A percentile compares a stretch with the other conserved stretches of the same genome.
Evolutionary conservation across 2,113 vertebrate genomes (phyloP).

Genomic region (Tauraco erythrolophus): DNA sequence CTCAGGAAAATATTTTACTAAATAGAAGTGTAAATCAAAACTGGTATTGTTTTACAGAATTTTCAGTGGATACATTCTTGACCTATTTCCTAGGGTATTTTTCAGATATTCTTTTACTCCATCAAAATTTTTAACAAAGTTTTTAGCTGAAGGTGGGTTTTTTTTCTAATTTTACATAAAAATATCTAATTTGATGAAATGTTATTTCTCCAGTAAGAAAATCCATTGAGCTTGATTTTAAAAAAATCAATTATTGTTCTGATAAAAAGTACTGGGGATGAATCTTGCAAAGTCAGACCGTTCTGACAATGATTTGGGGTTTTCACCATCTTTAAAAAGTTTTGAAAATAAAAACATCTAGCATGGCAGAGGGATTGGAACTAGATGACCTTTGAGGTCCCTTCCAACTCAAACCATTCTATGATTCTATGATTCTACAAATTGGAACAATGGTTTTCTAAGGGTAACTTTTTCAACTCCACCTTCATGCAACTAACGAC

Average conservation of each 20-base stretch:
- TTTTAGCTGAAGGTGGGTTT: not conserved
- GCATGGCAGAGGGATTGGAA: too few relatives aligned
- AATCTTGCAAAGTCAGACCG: not conserved
- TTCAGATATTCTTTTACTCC: not conserved
- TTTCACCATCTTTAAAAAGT: not conserved
- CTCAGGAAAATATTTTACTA: not conserved
- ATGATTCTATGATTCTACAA: not conserved
- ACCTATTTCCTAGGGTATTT: not conserved
- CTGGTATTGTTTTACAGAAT: not conserved
- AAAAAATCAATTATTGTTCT: not conserved
- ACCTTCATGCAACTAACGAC: not conserved
- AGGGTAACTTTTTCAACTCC: not conserved
- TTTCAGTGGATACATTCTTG: not conserved
- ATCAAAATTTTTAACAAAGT: not conserved
- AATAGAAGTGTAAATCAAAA: not conserved
- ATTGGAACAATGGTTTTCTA: not conserved
- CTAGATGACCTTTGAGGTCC: too few relatives aligned
- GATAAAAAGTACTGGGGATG: not conserved
- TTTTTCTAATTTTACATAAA: not conserved
- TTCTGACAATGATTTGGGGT: not conserved
- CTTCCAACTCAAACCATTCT: too few relatives aligned
- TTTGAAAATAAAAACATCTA: not conserved
- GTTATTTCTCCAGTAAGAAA: not conserved
- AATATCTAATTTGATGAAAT: not conserved
- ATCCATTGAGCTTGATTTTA: not conserved